These are phyloP conservation scores for Gallinago media DNA, from an alignment of 2,113 vertebrate genomes.

Conservation along the genomic window DNA sequence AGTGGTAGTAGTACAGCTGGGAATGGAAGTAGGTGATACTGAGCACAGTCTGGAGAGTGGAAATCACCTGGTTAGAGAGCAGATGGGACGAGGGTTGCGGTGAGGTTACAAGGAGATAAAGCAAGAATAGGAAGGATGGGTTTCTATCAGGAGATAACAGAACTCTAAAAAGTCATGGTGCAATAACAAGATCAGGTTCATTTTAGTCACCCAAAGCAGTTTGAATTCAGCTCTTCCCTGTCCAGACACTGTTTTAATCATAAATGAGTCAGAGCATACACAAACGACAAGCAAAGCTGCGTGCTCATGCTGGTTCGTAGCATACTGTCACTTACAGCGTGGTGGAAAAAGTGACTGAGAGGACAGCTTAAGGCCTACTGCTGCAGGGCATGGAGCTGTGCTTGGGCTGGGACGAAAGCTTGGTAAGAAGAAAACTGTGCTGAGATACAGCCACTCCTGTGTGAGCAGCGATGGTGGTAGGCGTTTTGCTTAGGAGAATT, in stretches of 20 bases:
- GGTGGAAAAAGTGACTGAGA: background rate
- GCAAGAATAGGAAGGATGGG: background rate
- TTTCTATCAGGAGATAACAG: background rate
- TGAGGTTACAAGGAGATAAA: background rate
- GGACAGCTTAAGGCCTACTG: background rate
- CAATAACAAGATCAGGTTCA: background rate
- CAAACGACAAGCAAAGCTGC: background rate
- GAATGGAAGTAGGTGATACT: background rate
- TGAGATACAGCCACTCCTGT: background rate
- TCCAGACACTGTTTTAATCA: background rate
- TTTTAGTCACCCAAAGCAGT: background rate
- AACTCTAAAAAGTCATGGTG: background rate
- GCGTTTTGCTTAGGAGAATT: background rate
- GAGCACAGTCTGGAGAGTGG: background rate
- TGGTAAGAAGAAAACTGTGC: background rate
- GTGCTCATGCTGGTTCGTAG: background rate
- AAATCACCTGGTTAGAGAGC: background rate
- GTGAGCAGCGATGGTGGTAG: accelerated
- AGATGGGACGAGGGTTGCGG: background rate
- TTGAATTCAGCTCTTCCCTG: background rate
- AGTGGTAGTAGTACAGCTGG: background rate
- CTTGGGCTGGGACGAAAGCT: background rate
- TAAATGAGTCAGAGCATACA: background rate
- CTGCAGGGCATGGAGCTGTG: background rate
- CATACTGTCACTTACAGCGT: background rate